These are phyloP conservation scores for Anarhynchus alexandrinus DNA, from an alignment of 2,113 vertebrate genomes.

Conservation along the genomic window DNA sequence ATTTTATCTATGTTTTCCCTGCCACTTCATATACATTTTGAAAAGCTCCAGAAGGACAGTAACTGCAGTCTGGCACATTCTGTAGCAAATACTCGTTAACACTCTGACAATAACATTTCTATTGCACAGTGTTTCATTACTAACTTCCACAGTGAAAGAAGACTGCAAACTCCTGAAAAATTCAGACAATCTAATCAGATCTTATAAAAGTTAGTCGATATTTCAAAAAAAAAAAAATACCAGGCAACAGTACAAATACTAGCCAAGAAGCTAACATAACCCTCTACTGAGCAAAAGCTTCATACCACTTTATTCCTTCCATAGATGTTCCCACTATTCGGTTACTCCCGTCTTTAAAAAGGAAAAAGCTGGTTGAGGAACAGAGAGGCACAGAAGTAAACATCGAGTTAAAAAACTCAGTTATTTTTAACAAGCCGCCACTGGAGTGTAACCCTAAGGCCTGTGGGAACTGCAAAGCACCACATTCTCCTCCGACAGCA, in stretches of 20 bases:
- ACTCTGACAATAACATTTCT: background rate
- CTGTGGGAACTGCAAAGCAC: background rate
- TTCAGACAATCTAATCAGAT: background rate
- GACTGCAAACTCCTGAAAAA: background rate
- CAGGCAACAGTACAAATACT: background rate
- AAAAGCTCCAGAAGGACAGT: background rate
- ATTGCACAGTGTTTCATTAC: background rate
- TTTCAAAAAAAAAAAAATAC: background rate
- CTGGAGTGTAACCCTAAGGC: background rate
- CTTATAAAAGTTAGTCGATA: background rate
- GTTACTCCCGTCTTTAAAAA: background rate
- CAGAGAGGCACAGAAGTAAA: background rate
- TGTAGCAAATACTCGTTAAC: background rate
- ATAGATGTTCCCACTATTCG: background rate
- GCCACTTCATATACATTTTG: background rate
- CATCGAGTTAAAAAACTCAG: background rate
- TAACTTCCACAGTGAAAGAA: background rate
- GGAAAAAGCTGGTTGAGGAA: background rate
- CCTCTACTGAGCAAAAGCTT: background rate
- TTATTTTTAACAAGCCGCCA: background rate
- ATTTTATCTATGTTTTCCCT: background rate
- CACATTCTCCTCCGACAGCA: background rate
- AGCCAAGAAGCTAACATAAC: background rate
- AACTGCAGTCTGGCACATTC: background rate
- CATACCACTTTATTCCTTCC: background rate